Conservation (phyloP, 2,113 vertebrate species). For the Excalfactoria chinensis region DNA sequence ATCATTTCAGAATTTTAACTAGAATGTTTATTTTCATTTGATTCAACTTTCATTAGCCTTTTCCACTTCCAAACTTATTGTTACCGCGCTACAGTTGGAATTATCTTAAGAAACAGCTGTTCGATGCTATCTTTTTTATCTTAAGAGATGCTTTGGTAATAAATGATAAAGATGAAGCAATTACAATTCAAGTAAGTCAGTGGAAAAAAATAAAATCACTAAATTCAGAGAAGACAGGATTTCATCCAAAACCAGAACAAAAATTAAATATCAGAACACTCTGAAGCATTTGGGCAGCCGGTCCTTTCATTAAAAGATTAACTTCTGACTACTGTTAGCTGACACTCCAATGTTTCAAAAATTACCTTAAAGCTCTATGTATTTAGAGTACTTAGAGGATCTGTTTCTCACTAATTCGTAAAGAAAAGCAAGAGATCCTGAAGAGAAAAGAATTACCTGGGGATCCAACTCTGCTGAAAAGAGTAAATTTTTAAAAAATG, state of each 20-base stretch:
- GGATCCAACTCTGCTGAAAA: neutral
- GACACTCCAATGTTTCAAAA: neutral
- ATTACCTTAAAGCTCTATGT: neutral
- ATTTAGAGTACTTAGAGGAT: neutral
- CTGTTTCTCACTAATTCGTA: neutral
- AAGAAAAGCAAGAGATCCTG: neutral
- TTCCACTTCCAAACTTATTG: constrained; percentile 8
- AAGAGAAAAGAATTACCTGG: neutral
- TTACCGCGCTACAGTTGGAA: neutral
- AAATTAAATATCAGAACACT: neutral
- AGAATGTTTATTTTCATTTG: neutral
- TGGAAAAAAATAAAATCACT: neutral
- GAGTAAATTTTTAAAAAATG: neutral
- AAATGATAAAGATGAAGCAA: constrained; percentile 16
- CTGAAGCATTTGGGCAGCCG: neutral
- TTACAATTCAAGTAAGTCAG: neutral
- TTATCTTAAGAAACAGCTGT: neutral
- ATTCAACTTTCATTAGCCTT: neutral
- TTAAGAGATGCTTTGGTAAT: neutral
- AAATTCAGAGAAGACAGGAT: neutral
- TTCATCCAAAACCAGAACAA: neutral
- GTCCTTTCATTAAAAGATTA: neutral
- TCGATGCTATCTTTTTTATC: neutral
- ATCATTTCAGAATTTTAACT: constrained; percentile 2
- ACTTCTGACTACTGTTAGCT: neutral